Percentiles rank a stretch among this genome's conserved stretches.
Conservation (phyloP, 2,797 vertebrate species). For the Numenius phaeopus region DNA sequence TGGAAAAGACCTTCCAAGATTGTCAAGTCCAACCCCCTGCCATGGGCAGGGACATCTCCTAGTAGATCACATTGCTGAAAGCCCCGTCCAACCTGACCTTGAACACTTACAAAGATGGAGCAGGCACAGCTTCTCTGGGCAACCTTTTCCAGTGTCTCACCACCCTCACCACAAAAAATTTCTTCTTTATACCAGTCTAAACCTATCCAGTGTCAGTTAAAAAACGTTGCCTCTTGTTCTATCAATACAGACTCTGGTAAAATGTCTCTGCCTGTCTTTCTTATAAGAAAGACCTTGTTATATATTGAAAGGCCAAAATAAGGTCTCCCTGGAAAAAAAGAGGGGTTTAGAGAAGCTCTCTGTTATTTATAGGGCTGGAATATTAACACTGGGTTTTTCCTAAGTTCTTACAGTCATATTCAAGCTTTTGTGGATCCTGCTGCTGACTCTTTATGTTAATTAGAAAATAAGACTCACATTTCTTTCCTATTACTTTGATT, state of each 20-base stretch:
- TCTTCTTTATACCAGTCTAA: neutral
- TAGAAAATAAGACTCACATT: neutral
- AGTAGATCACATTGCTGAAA: neutral
- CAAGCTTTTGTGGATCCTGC: neutral
- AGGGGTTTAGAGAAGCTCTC: neutral
- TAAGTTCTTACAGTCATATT: neutral
- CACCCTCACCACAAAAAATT: rapidly evolving
- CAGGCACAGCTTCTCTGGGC: neutral
- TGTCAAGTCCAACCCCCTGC: rapidly evolving
- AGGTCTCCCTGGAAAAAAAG: neutral
- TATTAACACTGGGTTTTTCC: neutral
- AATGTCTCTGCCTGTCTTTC: neutral
- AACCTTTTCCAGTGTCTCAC: neutral
- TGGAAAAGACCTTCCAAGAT: neutral
- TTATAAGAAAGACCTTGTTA: neutral
- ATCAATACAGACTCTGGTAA: neutral
- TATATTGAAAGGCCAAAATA: neutral
- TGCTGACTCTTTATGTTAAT: neutral
- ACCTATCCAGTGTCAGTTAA: neutral
- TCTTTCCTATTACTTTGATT: neutral
- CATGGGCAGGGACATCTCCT: neutral
- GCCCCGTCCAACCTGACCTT: neutral
- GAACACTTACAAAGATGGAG: rapidly evolving
- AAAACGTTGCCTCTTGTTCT: rapidly evolving
- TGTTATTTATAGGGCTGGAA: neutral